phyloP scores from a whole-genome alignment of 2,888 invertebrate species.

The Machimus rusticus region DNA sequence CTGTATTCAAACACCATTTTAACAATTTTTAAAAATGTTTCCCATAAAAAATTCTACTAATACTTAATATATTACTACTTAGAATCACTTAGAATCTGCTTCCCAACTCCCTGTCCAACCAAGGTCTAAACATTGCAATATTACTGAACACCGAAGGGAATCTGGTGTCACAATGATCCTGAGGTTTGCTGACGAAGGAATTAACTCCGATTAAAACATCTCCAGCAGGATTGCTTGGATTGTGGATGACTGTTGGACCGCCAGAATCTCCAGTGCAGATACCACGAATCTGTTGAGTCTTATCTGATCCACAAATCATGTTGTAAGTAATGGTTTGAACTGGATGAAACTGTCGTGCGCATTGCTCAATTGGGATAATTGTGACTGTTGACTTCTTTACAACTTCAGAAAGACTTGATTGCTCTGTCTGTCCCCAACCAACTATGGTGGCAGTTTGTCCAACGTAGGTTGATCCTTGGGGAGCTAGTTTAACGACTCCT shows the following conservation, averaged over 20 bases:
- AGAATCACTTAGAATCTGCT: background rate
- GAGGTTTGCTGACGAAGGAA: background rate
- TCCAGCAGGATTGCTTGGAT: background rate
- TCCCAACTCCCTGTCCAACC: background rate
- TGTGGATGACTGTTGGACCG: background rate
- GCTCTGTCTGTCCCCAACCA: background rate
- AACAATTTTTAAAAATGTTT: too few species aligned
- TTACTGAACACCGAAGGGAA: conserved; percentile 6
- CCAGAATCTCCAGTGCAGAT: conserved; percentile 18
- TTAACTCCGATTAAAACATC: background rate
- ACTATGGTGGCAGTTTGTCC: background rate
- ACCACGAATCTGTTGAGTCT: background rate
- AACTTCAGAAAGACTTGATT: background rate
- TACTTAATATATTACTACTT: too few species aligned
- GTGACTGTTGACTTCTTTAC: background rate
- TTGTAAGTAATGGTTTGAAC: background rate
- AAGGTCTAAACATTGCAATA: background rate
- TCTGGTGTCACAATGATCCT: background rate
- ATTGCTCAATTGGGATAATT: background rate
- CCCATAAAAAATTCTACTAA: background rate
- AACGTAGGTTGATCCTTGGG: background rate
- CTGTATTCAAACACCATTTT: too few species aligned
- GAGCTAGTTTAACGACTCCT: background rate
- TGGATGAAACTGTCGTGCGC: background rate
- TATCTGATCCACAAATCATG: conserved; percentile 2